phyloP scores from a whole-genome alignment of 2,113 vertebrate species.

The Petrocephalus zakoni region DNA sequence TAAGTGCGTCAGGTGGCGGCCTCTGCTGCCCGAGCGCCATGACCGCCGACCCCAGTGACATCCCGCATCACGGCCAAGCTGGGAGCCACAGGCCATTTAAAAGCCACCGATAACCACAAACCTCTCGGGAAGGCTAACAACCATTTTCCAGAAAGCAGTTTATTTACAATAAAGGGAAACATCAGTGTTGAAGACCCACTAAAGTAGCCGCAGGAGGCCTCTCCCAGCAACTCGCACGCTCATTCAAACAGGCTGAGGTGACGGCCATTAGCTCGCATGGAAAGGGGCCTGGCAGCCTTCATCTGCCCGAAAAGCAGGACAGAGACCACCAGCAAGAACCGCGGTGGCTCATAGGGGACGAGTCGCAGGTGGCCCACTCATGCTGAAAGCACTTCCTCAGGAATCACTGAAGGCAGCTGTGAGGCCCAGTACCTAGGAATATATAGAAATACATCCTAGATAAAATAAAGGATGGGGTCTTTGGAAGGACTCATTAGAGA shows the following conservation, averaged over 20 bases:
- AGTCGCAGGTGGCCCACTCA: too few relatives aligned
- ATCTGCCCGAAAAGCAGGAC: constrained; percentile 28
- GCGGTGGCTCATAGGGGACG: constrained; percentile 18
- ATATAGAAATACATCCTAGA: not conserved
- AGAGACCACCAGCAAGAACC: constrained; percentile 43
- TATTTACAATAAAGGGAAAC: not conserved
- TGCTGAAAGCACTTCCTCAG: not conserved
- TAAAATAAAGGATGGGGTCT: not conserved
- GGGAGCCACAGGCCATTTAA: not conserved
- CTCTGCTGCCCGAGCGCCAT: not conserved
- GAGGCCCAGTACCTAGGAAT: not conserved
- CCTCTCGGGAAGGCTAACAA: not conserved
- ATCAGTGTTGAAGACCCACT: not conserved
- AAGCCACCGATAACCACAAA: not conserved
- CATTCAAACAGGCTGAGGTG: constrained; percentile 36
- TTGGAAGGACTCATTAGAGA: not conserved
- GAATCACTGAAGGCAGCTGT: not conserved
- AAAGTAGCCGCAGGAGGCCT: not conserved
- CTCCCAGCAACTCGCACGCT: not conserved
- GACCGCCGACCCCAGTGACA: not conserved
- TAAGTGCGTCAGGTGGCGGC: not conserved
- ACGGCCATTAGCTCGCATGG: constrained; percentile 42
- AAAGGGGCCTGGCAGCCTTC: constrained; percentile 31
- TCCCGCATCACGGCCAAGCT: not conserved
- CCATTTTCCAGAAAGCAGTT: not conserved